A percentile compares a stretch with the other conserved stretches of the same genome.
Conservation (phyloP, 2,797 vertebrate genomes). For the Valencia hispanica region DNA sequence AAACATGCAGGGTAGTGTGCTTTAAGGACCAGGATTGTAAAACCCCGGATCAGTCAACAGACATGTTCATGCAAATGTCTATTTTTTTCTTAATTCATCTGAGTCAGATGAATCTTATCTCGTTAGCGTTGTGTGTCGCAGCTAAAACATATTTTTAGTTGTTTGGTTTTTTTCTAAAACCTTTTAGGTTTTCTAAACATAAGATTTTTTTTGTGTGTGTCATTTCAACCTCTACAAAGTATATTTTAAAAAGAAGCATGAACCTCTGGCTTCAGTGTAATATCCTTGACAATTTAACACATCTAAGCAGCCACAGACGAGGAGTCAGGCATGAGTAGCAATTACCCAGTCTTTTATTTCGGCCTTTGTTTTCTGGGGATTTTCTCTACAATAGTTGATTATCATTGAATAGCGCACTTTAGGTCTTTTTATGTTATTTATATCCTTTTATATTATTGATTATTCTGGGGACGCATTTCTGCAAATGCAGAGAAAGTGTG, state of each 20-base stretch:
- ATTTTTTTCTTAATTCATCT: slow-evolving; percentile 2
- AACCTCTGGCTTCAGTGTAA: not conserved
- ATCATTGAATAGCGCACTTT: slow-evolving; percentile 29
- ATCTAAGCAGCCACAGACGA: not conserved
- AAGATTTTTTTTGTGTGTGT: too few species aligned
- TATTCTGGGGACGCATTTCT: not conserved
- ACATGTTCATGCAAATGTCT: slow-evolving; percentile 1
- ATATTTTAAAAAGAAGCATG: not conserved
- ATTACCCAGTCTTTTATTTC: slow-evolving; percentile 31
- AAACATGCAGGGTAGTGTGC: too few species aligned
- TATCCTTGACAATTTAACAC: not conserved
- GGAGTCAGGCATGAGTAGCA: slow-evolving; percentile 5
- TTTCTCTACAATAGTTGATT: slow-evolving; percentile 39
- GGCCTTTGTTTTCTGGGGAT: slow-evolving; percentile 44
- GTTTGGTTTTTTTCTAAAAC: too few species aligned
- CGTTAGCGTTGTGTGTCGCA: not conserved
- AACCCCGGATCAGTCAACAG: not conserved
- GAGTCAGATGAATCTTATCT: slow-evolving; percentile 6
- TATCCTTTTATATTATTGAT: slow-evolving; percentile 5
- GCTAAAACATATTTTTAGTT: not conserved
- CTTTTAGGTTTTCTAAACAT: too few species aligned
- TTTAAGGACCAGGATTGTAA: too few species aligned
- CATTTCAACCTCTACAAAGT: not conserved
- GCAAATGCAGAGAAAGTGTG: not conserved
- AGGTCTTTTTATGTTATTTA: too few species aligned